Evolutionary conservation across 2,888 invertebrate species (phyloP), one percentile per base, ranked within the genome.

Genomic region (Platycheirus albimanus): DNA sequence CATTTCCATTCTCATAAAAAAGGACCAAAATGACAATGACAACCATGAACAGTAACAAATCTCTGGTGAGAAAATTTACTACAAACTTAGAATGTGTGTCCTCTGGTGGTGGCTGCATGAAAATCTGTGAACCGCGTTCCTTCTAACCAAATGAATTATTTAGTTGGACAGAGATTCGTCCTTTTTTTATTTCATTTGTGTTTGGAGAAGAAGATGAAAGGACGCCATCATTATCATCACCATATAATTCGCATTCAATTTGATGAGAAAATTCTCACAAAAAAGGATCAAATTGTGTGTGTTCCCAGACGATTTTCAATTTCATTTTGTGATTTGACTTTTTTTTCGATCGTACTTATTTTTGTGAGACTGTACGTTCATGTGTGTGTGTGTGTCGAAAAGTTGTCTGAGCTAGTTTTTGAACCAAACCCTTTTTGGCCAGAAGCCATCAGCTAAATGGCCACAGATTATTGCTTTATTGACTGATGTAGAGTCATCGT

Each of bases 391-490:
- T 47, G 19, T 19, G n/a, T 36, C 6, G 20, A 38, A 54, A 13
- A 7, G 38, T 38, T 30, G 38, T 56, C 56, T 56, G 64, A 43
- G 15, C n/a, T 13, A 47, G 20, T 64, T 38, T 64, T 51, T 43
- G 30, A 24, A 19, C 43, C 64, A 52, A 84, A 76, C 76, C 80
- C 80, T 67, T 80, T 77, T 84, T 77, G 84, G 84, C 84, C 63
- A 79, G 70, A 77, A 84, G 84, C 85, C 76, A 85, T 85, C 84
- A 84, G 49, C 84, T 85, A 85, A 85, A 85, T 85, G 85, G 85
- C 85, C 72, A 84, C 84, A 79, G 84, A 85, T 85, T 80, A 85
- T 84, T 80, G 77, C 85, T 85, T 84, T 80, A 85, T 84, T 85
- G 85, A 84, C 85, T 85, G 76, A 76, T 79, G 72, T 51, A 8